Base-by-base conservation (phyloP, 2,113 vertebrate species). In the Dasyurus viverrinus region DNA sequence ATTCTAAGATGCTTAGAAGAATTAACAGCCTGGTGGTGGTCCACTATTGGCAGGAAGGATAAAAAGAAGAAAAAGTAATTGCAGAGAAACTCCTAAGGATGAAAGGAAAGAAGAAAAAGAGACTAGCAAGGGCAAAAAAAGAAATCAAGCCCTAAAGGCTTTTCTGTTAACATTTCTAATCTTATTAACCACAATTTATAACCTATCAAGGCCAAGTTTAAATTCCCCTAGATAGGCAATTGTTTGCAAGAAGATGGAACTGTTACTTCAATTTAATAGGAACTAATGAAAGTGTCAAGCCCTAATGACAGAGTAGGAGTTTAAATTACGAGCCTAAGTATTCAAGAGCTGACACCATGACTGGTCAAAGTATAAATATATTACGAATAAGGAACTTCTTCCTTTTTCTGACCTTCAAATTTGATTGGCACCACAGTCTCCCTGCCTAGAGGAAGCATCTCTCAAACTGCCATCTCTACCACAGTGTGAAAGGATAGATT, bases 261-360 rank as follows among this genome's bases (percentile, higher is more conserved):
- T 42, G n/a, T 84, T 84, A 84, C 68, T 84, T 42, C n/a, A 84
- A 84, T 94, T 94, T 90, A 90, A 93, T 94, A 89, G 4, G 24
- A 68, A 90, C 24, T 27, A 92, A 42, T 47, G 53, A 94, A 92
- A 93, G 2, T 46, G 68, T 91, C 89, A 53, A 89, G n/a, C 26
- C 26, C 68, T 92, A 95, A 53, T 92, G 52, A 50, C 47, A 97
- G 94, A 96, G 53, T 25, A 93, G 47, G 46, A 94, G 95, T 57
- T 24, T 91, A 94, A 97, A 92, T 90, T 48, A 89, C 7, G 68
- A 84, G 68, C n/a, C 68, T 42, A 42, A 42, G 68, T n/a, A 76
- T 84, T 84, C 36, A 42, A 84, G 68, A 84, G 36, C 68, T 84
- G 68, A 84, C 68, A 84, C n/a, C n/a, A 22, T 42, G 36, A 42